Percentiles rank a stretch among this genome's conserved stretches.
These are phyloP conservation scores for Gasterosteus aculeatus DNA, from an alignment of 2,113 vertebrate species.

Conservation along the genomic window DNA sequence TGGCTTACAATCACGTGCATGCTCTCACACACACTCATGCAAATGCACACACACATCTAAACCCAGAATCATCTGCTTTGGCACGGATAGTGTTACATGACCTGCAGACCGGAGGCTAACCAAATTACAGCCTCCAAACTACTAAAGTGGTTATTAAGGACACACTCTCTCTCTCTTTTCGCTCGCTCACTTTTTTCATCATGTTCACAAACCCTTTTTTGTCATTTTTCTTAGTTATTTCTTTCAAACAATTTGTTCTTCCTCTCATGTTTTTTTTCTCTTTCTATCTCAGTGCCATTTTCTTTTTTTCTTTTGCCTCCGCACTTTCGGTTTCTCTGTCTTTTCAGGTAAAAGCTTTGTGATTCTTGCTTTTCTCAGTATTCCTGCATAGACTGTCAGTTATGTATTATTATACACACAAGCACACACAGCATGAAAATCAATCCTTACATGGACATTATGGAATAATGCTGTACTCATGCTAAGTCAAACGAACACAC, in stretches of 20 bases:
- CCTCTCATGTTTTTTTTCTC: conserved; percentile 32
- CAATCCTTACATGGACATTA: conserved; percentile 25
- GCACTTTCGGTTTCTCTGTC: background rate
- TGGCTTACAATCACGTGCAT: conserved; percentile 56
- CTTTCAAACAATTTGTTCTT: conserved; percentile 47
- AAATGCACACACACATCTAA: conserved; percentile 46
- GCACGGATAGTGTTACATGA: conserved; percentile 82
- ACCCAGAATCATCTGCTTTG: conserved; percentile 65
- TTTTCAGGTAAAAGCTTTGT: conserved; percentile 45
- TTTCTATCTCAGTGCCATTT: conserved; percentile 13
- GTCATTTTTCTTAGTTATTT: conserved; percentile 68
- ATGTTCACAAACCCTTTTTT: conserved; percentile 43
- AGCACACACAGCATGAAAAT: conserved; percentile 18
- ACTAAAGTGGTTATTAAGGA: conserved; percentile 86
- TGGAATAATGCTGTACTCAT: conserved; percentile 14
- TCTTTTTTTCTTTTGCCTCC: background rate
- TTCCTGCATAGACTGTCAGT: conserved; percentile 21
- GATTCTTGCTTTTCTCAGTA: conserved; percentile 30
- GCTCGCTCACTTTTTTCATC: conserved; percentile 38
- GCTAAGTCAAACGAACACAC: background rate
- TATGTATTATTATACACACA: conserved; percentile 31
- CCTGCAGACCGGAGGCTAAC: conserved; percentile 81
- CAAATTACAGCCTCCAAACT: conserved; percentile 80
- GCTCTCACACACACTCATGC: conserved; percentile 55
- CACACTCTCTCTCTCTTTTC: conserved; percentile 58